phyloP scores from a whole-genome alignment of 2,113 vertebrate genomes.

The Ameiurus melas region DNA sequence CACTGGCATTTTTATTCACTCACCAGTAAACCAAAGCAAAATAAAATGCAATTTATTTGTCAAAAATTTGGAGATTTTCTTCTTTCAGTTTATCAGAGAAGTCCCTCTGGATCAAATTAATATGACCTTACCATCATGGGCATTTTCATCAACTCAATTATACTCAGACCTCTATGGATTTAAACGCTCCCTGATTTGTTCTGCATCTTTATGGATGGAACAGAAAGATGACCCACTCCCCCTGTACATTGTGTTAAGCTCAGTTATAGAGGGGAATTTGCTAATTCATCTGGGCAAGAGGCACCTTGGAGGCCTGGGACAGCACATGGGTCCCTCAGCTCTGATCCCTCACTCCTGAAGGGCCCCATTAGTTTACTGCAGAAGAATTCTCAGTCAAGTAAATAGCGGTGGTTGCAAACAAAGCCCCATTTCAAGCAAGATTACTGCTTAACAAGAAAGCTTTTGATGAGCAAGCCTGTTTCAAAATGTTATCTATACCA shows the following conservation, averaged over 20 bases:
- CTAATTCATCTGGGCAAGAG: conserved; percentile 73
- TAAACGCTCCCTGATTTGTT: not conserved
- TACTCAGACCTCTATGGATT: not conserved
- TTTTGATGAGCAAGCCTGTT: conserved; percentile 75
- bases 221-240: conserved; percentile 59
- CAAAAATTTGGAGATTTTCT: not conserved
- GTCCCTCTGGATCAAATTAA: not conserved
- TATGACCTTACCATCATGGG: not conserved
- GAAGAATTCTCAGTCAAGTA: conserved; percentile 73
- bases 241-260: conserved; percentile 37
- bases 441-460: conserved; percentile 76
- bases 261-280: conserved; percentile 64
- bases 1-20: conserved; percentile 2
- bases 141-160: conserved; percentile 7
- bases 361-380: conserved; percentile 67
- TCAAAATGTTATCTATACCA: conserved; percentile 77
- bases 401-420: conserved; percentile 68
- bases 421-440: conserved; percentile 74
- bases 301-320: conserved; percentile 64
- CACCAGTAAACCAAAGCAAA: not conserved
- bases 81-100: not conserved
- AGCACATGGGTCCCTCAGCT: conserved; percentile 37
- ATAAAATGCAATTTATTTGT: not conserved
- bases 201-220: conserved; percentile 19
- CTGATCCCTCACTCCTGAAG: conserved; percentile 62